A percentile compares a stretch with the other conserved stretches of the same genome.
Conservation (phyloP, 2,888 invertebrate species). For the Cerastis rubricosa region DNA sequence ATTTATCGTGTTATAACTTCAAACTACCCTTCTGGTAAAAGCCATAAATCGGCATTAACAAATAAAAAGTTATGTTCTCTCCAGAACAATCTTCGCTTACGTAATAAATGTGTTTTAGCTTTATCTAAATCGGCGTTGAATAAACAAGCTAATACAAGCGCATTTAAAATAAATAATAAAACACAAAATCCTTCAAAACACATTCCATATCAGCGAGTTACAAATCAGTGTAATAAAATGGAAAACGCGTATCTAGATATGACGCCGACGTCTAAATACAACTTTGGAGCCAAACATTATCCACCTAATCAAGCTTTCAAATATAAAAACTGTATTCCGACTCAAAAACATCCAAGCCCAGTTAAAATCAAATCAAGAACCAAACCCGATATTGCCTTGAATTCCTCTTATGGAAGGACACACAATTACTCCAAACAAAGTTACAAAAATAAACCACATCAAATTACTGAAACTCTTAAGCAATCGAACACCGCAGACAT, state of each 20-base stretch:
- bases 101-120: slow-evolving; percentile 15
- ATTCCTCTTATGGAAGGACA: background rate
- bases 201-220: background rate
- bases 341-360: background rate
- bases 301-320: background rate
- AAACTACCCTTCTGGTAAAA: background rate
- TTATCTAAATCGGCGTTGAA: background rate
- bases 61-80: slow-evolving; percentile 11
- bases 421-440: background rate
- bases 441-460: slow-evolving; percentile 6
- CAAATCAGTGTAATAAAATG: background rate
- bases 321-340: background rate
- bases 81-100: background rate
- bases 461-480: background rate
- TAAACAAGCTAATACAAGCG: slow-evolving; percentile 14
- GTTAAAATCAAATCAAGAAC: slow-evolving; percentile 8
- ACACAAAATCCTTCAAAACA: slow-evolving; percentile 21
- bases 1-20: background rate
- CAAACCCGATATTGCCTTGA: background rate
- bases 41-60: background rate
- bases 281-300: background rate
- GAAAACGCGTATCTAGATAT: background rate
- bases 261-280: background rate
- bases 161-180: slow-evolving; percentile 14
- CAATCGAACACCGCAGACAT: background rate